Conservation (phyloP, 64 coral and sea anemone species). For the Pocillopora damicornis region DNA sequence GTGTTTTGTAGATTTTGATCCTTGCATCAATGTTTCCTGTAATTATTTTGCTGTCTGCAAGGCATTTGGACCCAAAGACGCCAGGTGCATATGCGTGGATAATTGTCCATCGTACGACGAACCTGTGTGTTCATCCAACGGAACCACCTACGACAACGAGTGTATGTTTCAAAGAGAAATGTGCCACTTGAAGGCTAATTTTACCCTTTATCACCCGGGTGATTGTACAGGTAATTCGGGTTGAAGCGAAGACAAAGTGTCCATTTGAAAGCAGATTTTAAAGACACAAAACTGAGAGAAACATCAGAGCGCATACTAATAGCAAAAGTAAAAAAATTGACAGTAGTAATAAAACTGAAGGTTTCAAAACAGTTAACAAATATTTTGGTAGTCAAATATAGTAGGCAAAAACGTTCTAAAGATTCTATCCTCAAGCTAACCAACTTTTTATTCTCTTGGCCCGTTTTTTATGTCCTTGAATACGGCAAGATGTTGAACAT, state of each 20-base stretch:
- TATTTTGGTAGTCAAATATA: too few relatives aligned
- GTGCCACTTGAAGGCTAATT: slow-evolving; percentile 41
- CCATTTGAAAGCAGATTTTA: too few relatives aligned
- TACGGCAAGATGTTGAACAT: not conserved
- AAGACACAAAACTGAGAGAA: too few relatives aligned
- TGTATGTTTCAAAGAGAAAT: slow-evolving; percentile 68
- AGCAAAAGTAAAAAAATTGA: too few relatives aligned
- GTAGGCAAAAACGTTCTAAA: not conserved
- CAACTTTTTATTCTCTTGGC: not conserved
- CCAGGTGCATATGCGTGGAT: slow-evolving; percentile 47
- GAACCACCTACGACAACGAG: slow-evolving; percentile 57
- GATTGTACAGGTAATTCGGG: slow-evolving; percentile 40
- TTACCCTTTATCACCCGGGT: slow-evolving; percentile 54
- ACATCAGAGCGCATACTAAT: too few relatives aligned
- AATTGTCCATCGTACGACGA: slow-evolving; percentile 61
- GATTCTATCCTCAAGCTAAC: not conserved
- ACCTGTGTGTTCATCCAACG: slow-evolving; percentile 55
- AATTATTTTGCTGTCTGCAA: slow-evolving; percentile 59
- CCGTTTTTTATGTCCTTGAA: not conserved
- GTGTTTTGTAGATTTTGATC: slow-evolving; percentile 38
- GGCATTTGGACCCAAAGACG: slow-evolving; percentile 49
- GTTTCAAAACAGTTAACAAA: too few relatives aligned
- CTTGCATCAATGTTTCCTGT: slow-evolving; percentile 60
- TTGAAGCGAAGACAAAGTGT: too few relatives aligned
- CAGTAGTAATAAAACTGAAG: too few relatives aligned